A percentile compares a stretch with the other conserved stretches of the same genome.
Evolutionary conservation across 2,797 vertebrate genomes (phyloP).

Genomic region (Orestias chungarensis): DNA sequence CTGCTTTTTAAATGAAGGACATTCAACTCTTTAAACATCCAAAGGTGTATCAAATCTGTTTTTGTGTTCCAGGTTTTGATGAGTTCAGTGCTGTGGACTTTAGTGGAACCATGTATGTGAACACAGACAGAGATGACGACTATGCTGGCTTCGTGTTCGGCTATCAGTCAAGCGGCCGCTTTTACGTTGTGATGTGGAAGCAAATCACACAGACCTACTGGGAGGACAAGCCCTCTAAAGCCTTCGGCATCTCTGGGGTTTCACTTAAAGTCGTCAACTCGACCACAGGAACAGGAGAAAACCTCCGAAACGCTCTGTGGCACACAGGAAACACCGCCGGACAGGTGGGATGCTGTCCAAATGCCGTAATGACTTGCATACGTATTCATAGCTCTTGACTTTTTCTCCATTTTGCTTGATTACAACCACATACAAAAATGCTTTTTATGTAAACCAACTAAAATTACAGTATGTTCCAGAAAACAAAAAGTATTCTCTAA

Average conservation of each 20-base stretch:
- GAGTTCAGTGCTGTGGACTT: conserved; percentile 97
- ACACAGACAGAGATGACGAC: conserved; percentile 97
- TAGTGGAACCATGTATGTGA: conserved; percentile 97
- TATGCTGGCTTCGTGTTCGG: conserved; percentile 98
- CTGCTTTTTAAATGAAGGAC: background rate
- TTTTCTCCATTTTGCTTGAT: background rate
- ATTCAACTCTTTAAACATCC: background rate
- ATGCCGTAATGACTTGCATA: background rate
- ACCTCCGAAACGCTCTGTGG: conserved; percentile 96
- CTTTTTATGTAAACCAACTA: background rate
- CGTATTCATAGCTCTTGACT: background rate
- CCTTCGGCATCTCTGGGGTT: conserved; percentile 96
- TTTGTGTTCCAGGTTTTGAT: conserved; percentile 84
- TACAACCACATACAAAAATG: background rate
- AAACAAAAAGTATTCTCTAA: conserved; percentile 6
- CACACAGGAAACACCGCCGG: conserved; percentile 96
- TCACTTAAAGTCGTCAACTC: conserved; percentile 99
- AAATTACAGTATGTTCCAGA: conserved; percentile 13
- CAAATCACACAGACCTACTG: conserved; percentile 99
- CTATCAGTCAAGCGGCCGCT: conserved; percentile 96
- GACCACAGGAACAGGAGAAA: conserved; percentile 92
- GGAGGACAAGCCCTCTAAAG: conserved; percentile 95
- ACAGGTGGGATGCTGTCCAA: conserved; percentile 81
- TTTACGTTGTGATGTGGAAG: conserved; percentile 99
- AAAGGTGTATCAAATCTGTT: background rate